Conservation (phyloP, 37 sponge, comb jelly and placozoan genomes). For the Agelas oroides region DNA sequence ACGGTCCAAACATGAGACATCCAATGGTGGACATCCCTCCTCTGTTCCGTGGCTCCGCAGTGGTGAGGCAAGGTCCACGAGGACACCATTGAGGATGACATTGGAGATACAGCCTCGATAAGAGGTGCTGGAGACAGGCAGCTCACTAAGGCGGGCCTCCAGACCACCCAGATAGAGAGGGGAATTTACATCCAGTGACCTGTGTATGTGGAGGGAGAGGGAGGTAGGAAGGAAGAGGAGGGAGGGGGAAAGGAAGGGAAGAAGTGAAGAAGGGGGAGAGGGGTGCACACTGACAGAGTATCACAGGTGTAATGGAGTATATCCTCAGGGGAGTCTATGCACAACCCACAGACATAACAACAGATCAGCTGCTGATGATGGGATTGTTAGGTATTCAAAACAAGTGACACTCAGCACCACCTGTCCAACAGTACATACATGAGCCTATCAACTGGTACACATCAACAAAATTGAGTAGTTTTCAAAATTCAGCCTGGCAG, state of each 20-base stretch:
- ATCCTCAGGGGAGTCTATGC: too few species aligned
- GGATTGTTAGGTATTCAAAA: too few species aligned
- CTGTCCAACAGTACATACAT: too few species aligned
- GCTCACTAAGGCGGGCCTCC: not conserved
- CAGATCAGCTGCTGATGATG: too few species aligned
- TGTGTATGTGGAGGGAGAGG: slow-evolving; percentile 19
- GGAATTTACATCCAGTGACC: slow-evolving; percentile 39
- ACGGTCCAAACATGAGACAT: slow-evolving; percentile 6
- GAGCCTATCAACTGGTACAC: too few species aligned
- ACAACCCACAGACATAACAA: too few species aligned
- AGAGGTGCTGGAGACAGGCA: not conserved
- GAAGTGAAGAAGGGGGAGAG: too few species aligned
- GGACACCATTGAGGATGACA: slow-evolving; percentile 14
- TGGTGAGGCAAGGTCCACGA: slow-evolving; percentile 53
- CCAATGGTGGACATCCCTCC: slow-evolving; percentile 48
- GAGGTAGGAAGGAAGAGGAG: too few species aligned
- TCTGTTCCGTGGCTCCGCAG: not conserved
- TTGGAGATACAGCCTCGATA: slow-evolving; percentile 56
- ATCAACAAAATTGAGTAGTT: too few species aligned
- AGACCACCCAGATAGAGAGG: slow-evolving; percentile 49
- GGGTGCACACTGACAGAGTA: not conserved
- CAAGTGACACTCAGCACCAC: too few species aligned
- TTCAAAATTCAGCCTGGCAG: too few species aligned
- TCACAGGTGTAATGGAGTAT: not conserved
- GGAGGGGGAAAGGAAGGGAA: too few species aligned